Conservation (phyloP, 2,113 vertebrate genomes). For the Microtus pennsylvanicus region DNA sequence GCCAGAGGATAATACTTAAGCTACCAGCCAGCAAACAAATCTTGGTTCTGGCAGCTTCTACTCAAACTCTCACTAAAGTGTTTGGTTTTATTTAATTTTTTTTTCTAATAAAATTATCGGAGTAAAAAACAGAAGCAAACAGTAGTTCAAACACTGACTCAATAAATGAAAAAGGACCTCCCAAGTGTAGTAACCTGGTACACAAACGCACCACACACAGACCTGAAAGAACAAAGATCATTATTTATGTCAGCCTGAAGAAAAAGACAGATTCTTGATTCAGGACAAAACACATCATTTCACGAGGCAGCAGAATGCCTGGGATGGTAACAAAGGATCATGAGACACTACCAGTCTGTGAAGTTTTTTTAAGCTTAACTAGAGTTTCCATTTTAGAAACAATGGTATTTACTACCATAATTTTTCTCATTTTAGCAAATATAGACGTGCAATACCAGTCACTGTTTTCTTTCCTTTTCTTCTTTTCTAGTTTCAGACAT, state of each 20-base stretch:
- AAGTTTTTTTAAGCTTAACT: slow-evolving; percentile 51
- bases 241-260: slow-evolving; percentile 71
- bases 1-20: not conserved
- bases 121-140: not conserved
- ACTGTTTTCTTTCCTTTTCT: not conserved
- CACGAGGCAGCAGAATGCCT: slow-evolving; percentile 48
- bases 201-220: slow-evolving; percentile 60
- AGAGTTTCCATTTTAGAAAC: slow-evolving; percentile 60
- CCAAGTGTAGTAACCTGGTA: slow-evolving; percentile 46
- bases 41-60: slow-evolving; percentile 53
- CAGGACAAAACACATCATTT: slow-evolving; percentile 70
- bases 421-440: slow-evolving; percentile 53
- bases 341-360: slow-evolving; percentile 51
- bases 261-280: slow-evolving; percentile 60
- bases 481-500: slow-evolving; percentile 54
- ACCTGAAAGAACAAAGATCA: slow-evolving; percentile 71
- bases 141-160: slow-evolving; percentile 32
- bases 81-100: slow-evolving; percentile 38
- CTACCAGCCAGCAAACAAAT: slow-evolving; percentile 55
- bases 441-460: not conserved
- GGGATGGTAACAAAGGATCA: slow-evolving; percentile 58
- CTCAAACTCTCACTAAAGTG: slow-evolving; percentile 47
- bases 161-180: slow-evolving; percentile 51
- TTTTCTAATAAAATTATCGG: slow-evolving; percentile 52
- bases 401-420: slow-evolving; percentile 57